These are phyloP conservation scores for Phyllotreta striolata DNA, from an alignment of 2,888 invertebrate genomes.

Conservation along the genomic window DNA sequence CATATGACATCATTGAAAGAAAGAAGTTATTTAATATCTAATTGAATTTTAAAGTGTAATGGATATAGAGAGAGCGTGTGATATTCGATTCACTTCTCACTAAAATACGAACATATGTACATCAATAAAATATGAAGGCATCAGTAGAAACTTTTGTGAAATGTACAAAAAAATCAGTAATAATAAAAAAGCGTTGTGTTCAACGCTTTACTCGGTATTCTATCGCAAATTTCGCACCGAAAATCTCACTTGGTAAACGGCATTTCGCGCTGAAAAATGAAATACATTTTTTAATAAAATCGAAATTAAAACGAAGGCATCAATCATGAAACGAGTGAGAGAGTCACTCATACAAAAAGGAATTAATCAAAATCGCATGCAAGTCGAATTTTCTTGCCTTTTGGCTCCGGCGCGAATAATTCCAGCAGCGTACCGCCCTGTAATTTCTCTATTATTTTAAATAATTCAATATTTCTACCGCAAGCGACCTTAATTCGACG, in stretches of 20 bases:
- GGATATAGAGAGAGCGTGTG: too few species aligned
- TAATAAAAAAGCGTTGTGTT: too few species aligned
- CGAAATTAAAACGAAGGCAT: constrained; percentile 35
- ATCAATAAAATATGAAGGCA: too few species aligned
- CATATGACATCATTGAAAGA: too few species aligned
- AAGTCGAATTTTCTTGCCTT: constrained; percentile 31
- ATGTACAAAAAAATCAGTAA: too few species aligned
- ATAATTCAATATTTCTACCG: too few species aligned
- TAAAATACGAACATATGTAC: too few species aligned
- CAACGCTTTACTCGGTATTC: not conserved
- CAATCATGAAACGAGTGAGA: constrained; percentile 30
- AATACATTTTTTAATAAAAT: constrained; percentile 39
- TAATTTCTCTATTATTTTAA: not conserved
- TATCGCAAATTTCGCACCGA: constrained; percentile 2
- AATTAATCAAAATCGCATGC: constrained; percentile 41
- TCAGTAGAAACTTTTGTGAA: too few species aligned
- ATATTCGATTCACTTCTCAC: too few species aligned
- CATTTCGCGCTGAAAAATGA: constrained; percentile 22
- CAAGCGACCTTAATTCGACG: too few species aligned
- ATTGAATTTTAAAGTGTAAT: too few species aligned
- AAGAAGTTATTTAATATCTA: too few species aligned
- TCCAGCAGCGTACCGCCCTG: not conserved
- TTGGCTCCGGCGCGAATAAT: constrained; percentile 12
- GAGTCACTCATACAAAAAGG: constrained; percentile 30
- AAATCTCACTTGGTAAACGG: constrained; percentile 1